Conservation (phyloP, 2,888 invertebrate genomes). For the Archips crataeganus region DNA sequence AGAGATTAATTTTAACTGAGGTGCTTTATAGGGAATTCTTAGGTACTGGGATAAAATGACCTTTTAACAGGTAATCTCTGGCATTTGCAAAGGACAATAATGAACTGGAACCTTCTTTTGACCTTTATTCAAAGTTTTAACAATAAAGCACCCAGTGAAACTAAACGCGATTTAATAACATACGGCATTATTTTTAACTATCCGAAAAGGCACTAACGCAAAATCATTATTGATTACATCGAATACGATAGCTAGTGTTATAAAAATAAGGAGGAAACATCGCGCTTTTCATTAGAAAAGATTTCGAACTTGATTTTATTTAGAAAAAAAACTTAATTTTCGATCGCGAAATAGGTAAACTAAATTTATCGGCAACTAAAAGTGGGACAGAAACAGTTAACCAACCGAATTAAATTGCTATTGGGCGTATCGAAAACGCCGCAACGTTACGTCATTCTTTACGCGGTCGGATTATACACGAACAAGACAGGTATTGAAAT, state of each 20-base stretch:
- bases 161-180: neutral
- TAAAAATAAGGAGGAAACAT: conserved; percentile 1
- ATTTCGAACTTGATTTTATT: conserved; percentile 53
- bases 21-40: neutral
- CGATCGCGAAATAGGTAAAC: conserved; percentile 43
- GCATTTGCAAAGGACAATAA: conserved; percentile 32
- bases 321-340: conserved; percentile 56
- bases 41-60: conserved; percentile 23
- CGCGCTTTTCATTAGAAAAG: neutral
- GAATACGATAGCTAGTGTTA: neutral
- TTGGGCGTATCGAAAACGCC: conserved; percentile 59
- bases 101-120: conserved; percentile 29
- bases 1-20: neutral
- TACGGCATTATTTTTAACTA: neutral
- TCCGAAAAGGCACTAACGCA: neutral
- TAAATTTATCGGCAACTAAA: conserved; percentile 55
- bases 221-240: conserved; percentile 33
- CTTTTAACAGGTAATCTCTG: conserved; percentile 25
- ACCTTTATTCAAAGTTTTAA: conserved; percentile 23
- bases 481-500: conserved; percentile 60
- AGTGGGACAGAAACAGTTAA: conserved; percentile 64
- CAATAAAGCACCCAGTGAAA: conserved; percentile 15
- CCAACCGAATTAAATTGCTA: conserved; percentile 62
- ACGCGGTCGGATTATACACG: conserved; percentile 71
- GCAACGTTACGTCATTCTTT: conserved; percentile 69